Evolutionary conservation across 2,797 vertebrate species (phyloP).

Genomic region (Phalloptychus januarius): DNA sequence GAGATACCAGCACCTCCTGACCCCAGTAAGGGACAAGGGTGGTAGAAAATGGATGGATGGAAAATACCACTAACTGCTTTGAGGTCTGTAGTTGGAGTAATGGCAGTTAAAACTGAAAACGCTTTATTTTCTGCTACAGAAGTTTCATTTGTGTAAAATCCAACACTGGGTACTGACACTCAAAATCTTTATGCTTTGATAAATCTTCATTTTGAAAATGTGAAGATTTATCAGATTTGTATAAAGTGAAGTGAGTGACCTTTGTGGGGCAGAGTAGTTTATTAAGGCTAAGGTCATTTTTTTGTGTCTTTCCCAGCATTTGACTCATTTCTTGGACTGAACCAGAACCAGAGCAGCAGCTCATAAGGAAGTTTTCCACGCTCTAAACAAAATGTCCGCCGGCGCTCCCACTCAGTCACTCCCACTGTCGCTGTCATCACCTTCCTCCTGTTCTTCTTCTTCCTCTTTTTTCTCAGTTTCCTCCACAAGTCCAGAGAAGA

Average conservation of each 20-base stretch:
- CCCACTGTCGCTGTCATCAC: slow-evolving; percentile 52
- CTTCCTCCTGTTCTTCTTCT: slow-evolving; percentile 47
- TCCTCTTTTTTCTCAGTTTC: slow-evolving; percentile 61
- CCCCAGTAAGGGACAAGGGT: too few relatives aligned
- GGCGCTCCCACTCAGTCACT: slow-evolving; percentile 63
- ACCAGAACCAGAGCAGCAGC: not conserved
- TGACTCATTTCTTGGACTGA: not conserved
- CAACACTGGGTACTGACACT: not conserved
- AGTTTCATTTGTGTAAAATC: not conserved
- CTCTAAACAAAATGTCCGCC: not conserved
- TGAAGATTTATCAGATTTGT: not conserved
- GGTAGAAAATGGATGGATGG: too few relatives aligned
- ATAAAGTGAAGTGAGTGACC: not conserved
- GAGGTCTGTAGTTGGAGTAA: not conserved
- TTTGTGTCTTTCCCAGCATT: not conserved
- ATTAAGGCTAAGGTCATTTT: not conserved
- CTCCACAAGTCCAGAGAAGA: slow-evolving; percentile 89
- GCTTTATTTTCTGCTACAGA: not conserved
- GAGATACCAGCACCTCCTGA: too few relatives aligned
- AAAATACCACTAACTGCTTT: not conserved
- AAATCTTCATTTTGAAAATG: not conserved
- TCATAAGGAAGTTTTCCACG: not conserved
- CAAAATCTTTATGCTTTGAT: not conserved
- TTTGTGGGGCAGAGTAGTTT: not conserved
- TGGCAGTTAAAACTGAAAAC: not conserved